Percentiles rank a stretch among this genome's conserved stretches.
phyloP scores from a whole-genome alignment of 2,797 vertebrate species.

The Threskiornis aethiopicus region DNA sequence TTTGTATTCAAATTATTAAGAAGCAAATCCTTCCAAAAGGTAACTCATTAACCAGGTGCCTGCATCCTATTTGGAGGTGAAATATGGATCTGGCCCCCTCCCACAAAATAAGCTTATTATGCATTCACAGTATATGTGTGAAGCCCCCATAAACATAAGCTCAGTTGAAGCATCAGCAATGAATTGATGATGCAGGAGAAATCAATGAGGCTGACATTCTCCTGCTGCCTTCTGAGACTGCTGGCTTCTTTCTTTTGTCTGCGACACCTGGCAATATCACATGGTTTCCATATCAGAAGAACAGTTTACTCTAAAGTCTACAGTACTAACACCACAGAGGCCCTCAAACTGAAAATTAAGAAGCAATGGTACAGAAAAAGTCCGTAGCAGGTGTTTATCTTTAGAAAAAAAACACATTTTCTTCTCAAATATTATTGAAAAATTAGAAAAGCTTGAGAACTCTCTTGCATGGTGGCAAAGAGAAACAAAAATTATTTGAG shows the following conservation, averaged over 20 bases:
- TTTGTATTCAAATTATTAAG: not conserved
- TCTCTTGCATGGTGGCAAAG: not conserved
- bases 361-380: not conserved
- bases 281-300: not conserved
- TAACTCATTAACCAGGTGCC: not conserved
- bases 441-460: not conserved
- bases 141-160: not conserved
- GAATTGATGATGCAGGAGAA: not conserved
- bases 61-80: not conserved
- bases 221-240: not conserved
- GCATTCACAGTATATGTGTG: not conserved
- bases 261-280: not conserved
- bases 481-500: not conserved
- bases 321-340: not conserved
- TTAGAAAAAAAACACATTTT: not conserved
- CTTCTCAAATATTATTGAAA: not conserved
- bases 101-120: not conserved
- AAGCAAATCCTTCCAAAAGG: not conserved
- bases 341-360: not conserved
- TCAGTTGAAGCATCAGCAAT: not conserved
- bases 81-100: rapidly evolving
- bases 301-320: not conserved
- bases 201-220: not conserved
- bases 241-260: not conserved
- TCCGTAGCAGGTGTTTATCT: not conserved